Evolutionary conservation across 2,113 vertebrate genomes (phyloP), one percentile per base, ranked within the genome.

Genomic region (Zootoca vivipara): DNA sequence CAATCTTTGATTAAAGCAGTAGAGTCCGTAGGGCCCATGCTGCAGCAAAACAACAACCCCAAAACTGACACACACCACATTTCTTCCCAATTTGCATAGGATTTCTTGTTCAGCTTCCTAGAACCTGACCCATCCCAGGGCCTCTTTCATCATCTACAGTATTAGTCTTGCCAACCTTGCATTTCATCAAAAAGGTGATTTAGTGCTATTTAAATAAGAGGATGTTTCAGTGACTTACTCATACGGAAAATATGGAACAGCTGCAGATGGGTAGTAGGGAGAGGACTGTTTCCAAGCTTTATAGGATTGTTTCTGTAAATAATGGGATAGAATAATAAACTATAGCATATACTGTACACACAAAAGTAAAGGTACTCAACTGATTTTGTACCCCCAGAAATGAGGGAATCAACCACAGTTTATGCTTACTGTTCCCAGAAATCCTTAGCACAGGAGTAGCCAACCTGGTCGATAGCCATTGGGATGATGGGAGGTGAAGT

Each of bases 201-300:
- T 6, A 93, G 89, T 26, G 70, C 78, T 89, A 83, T 64, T 81
- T 87, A 91, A 85, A 89, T 85, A 56, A 87, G 58, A 92, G 86
- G 79, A 78, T 0, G 4, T 38, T 95, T 89, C 82, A 87, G 42
- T 86, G 65, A 33, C 10, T 78, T 92, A 82, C 90, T 90, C 73
- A 46, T 24, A 83, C 7, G 90, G 82, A 84, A 85, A n/a, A 88
- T 91, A 93, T 77, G 58, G 83, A 90, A 89, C 24, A 7, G 15
- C 62, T 91, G 89, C 91, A 92, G 85, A 83, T 87, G 86, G 90
- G 78, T 82, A 93, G 22, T 67, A 88, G 26, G 5, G 42, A 83
- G 77, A 80, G 33, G 33, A 70, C 7, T 6, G 30, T 77, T 85
- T 26, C 24, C 13, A 28, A 28, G 81, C 67, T 69, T 42, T 26